phyloP scores from a whole-genome alignment of 2,797 vertebrate species.

The Sebastiscus albofasciatus region DNA sequence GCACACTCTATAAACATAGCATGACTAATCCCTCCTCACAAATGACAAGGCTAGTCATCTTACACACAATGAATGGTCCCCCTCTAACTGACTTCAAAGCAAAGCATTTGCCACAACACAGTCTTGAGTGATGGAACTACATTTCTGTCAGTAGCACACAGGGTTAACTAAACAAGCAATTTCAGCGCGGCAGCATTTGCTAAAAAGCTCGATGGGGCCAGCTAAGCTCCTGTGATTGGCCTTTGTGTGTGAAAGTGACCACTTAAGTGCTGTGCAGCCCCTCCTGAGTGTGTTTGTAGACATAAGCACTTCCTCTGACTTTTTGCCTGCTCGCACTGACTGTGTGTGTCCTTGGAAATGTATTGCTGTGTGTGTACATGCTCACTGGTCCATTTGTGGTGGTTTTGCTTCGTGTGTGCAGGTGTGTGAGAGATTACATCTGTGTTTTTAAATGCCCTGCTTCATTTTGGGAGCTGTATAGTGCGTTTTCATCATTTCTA shows the following conservation, averaged over 20 bases:
- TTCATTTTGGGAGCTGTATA: not conserved
- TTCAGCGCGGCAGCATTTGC: conserved; percentile 50
- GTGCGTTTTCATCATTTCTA: not conserved
- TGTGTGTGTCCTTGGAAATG: conserved; percentile 38
- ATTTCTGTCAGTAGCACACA: conserved; percentile 17
- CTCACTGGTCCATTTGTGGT: conserved; percentile 35
- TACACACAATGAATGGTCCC: conserved; percentile 42
- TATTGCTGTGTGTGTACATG: conserved; percentile 4
- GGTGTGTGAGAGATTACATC: not conserved
- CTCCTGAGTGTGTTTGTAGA: conserved; percentile 58
- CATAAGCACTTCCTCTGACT: conserved; percentile 76
- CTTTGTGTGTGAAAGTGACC: conserved; percentile 75
- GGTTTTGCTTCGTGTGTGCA: conserved; percentile 28
- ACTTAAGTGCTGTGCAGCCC: conserved; percentile 62
- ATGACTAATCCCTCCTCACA: conserved; percentile 68
- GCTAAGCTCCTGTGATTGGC: conserved; percentile 76
- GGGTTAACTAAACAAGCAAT: conserved; percentile 57
- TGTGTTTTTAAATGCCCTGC: not conserved
- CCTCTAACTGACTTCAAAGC: conserved; percentile 63
- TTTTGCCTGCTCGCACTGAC: conserved; percentile 58
- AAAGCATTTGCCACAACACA: conserved; percentile 29
- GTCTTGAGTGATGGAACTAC: conserved; percentile 27
- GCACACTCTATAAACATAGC: conserved; percentile 57
- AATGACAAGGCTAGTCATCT: conserved; percentile 58
- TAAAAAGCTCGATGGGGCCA: conserved; percentile 59